Base-by-base conservation (phyloP, 2,888 invertebrate species). In the Tenthredo mesomela region DNA sequence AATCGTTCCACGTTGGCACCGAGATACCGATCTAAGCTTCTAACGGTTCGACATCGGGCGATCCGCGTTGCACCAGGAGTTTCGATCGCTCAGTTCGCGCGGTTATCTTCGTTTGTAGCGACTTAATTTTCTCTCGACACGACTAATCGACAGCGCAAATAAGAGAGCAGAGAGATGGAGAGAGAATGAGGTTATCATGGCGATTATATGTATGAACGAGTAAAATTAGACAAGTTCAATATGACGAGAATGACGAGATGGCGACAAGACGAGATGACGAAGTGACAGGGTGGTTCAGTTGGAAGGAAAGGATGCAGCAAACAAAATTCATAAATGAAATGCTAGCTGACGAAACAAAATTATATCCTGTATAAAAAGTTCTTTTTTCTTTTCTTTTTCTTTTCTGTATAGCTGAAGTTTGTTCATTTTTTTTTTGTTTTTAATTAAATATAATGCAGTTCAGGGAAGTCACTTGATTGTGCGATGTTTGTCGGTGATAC, bases 31-130 rank as follows among this genome's bases (percentile, higher is more conserved):
- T 78, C 93, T 95, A 96, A 92, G 95, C 95, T 94, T 96, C 96
- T 93, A 96, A 95, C 93, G 96, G 95, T 91, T 97, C 96, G 93
- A 96, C 95, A 94, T 97, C 97, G 90, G 98, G 98, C 91, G 96
- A 96, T 94, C 97, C 98, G 93, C 97, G 96, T 95, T 97, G 97
- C 93, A 97, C 95, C 92, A 98, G 95, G 90, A 97, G 95, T 94
- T 98, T 98, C 93, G 98, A 96, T 93, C 98, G 96, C 94, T 98
- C 98, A 93, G 96, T 96, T 89, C 97, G 96, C 94, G 97, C 96
- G 92, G 96, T 95, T 92, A 98, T 97, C 95, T 97, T 97, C 94
- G 96, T 96, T 94, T 98, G 97, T 93, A 98, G 95, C 93, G 96
- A 95, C 93, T 97, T 97, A 91, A 97, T 96, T 94, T 96, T 96